Percentiles rank a stretch among this genome's conserved stretches.
Conservation (phyloP, 2,797 vertebrate species). For the Poecilia velifera region DNA sequence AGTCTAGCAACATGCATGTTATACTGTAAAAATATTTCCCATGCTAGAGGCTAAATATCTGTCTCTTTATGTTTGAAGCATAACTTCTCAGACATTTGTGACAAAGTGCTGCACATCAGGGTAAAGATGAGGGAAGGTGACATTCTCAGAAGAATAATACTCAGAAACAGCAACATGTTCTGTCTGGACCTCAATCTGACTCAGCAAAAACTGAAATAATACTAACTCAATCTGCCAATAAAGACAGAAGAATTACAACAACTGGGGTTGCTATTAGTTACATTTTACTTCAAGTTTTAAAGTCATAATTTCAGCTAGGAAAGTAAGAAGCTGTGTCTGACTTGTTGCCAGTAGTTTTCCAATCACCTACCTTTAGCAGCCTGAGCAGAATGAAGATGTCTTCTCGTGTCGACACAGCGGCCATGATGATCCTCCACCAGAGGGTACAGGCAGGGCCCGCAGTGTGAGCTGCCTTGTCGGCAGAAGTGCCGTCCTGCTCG, state of each 20-base stretch:
- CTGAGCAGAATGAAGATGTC: constrained; percentile 53
- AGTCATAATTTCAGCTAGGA: not conserved
- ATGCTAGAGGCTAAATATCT: too few relatives aligned
- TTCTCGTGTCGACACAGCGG: constrained; percentile 77
- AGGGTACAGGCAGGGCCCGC: constrained; percentile 85
- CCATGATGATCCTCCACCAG: constrained; percentile 82
- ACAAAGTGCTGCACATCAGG: not conserved
- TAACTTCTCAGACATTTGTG: too few relatives aligned
- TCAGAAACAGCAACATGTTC: not conserved
- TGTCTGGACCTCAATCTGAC: not conserved
- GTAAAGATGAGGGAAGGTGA: not conserved
- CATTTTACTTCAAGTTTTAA: not conserved
- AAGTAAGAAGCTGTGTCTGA: not conserved
- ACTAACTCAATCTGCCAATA: not conserved
- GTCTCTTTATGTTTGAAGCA: too few relatives aligned
- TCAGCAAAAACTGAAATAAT: not conserved
- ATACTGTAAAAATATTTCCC: too few relatives aligned
- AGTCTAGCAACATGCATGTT: too few relatives aligned
- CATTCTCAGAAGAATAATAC: not conserved
- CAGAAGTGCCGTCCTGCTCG: constrained; percentile 85
- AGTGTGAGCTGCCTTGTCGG: constrained; percentile 73
- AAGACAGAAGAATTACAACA: not conserved
- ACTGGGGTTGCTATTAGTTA: not conserved
- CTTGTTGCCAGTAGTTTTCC: not conserved
- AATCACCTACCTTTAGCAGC: constrained; percentile 36